Evolutionary conservation across 2,888 invertebrate species (phyloP).

Genomic region (Micoletzkya japonica): DNA sequence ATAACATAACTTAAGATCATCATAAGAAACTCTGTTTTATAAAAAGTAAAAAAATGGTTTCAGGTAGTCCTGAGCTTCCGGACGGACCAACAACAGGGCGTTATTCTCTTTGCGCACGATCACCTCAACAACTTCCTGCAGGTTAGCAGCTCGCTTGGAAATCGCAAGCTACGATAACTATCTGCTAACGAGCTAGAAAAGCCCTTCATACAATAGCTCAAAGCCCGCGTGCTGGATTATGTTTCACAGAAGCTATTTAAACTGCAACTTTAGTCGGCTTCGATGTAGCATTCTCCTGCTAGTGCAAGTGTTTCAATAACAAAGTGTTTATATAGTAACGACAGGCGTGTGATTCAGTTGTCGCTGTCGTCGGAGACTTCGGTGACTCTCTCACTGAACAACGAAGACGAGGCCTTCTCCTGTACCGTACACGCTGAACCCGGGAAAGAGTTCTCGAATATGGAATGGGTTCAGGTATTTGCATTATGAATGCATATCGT

Average conservation of each 20-base stretch:
- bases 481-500: not conserved
- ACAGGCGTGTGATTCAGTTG: slow-evolving; percentile 36
- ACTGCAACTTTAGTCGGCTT: not conserved
- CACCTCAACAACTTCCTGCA: slow-evolving; percentile 58
- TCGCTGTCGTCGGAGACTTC: slow-evolving; percentile 52
- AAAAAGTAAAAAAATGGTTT: slow-evolving; percentile 3
- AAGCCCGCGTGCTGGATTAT: too few relatives aligned
- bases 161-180: not conserved
- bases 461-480: slow-evolving; percentile 55
- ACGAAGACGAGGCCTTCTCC: slow-evolving; percentile 38
- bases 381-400: slow-evolving; percentile 52
- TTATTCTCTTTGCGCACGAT: slow-evolving; percentile 57
- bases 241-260: too few relatives aligned
- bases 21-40: not conserved
- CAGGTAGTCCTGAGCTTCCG: slow-evolving; percentile 49
- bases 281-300: not conserved
- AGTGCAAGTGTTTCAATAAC: too few relatives aligned
- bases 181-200: too few relatives aligned
- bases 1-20: too few relatives aligned
- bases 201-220: too few relatives aligned
- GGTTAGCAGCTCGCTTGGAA: slow-evolving; percentile 28
- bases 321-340: too few relatives aligned
- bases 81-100: slow-evolving; percentile 52
- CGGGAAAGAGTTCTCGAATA: slow-evolving; percentile 53
- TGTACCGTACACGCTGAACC: slow-evolving; percentile 46